phyloP scores from a whole-genome alignment of 2,888 invertebrate species.

The Leptinotarsa juncta region DNA sequence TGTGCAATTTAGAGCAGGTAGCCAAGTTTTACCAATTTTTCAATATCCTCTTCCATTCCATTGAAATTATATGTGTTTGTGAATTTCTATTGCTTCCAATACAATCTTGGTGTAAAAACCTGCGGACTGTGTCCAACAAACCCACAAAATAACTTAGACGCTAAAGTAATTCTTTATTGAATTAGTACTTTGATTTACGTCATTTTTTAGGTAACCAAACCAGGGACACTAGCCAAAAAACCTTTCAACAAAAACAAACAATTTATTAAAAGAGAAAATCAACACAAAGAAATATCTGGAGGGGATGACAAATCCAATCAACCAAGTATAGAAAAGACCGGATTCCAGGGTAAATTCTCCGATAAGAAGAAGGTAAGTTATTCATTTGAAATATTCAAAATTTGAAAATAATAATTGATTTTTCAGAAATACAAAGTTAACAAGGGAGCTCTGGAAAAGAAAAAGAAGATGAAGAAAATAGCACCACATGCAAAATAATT shows the following conservation, averaged over 20 bases:
- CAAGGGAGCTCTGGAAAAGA: constrained; percentile 53
- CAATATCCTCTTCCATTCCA: no score
- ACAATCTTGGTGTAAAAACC: no score
- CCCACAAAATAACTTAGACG: no score
- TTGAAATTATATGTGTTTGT: no score
- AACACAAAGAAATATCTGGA: constrained; percentile 3
- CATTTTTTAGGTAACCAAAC: constrained; percentile 43
- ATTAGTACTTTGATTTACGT: background rate
- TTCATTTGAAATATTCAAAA: constrained; percentile 1
- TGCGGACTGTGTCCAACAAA: no score
- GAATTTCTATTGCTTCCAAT: no score
- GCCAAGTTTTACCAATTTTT: no score
- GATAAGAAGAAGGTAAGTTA: constrained; percentile 40
- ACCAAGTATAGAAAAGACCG: constrained; percentile 1
- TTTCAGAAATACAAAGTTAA: constrained; percentile 57
- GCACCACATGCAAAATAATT: constrained; percentile 38
- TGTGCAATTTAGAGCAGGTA: no score
- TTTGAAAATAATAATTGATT: constrained; percentile 20
- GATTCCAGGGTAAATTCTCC: constrained; percentile 40
- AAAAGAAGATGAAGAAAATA: constrained; percentile 52
- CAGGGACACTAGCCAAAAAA: constrained; percentile 39
- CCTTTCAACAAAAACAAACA: background rate
- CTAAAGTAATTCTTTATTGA: no score
- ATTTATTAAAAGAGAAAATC: constrained; percentile 1
- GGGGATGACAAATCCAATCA: constrained; percentile 19